Percentiles rank a stretch among this genome's conserved stretches.
Evolutionary conservation across 2,797 vertebrate genomes (phyloP).

Genomic region (Spinus olivaceus): DNA sequence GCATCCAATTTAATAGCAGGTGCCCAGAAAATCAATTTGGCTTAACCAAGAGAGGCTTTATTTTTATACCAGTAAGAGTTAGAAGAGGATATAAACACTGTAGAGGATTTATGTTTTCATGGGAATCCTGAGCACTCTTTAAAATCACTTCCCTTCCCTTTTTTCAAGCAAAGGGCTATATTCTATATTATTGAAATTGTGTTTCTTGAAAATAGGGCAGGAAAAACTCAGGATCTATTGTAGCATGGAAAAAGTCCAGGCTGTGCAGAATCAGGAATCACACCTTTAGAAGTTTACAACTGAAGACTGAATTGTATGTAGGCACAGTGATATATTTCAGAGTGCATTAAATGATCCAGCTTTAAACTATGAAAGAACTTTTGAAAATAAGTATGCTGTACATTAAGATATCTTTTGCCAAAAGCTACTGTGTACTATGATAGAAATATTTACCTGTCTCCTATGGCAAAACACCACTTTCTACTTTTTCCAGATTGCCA

Average conservation of each 20-base stretch:
- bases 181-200: not conserved
- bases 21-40: not conserved
- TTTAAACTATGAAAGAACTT: slow-evolving; percentile 20
- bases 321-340: not conserved
- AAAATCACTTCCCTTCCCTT: slow-evolving; percentile 8
- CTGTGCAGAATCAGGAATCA: not conserved
- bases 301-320: not conserved
- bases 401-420: not conserved
- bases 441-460: not conserved
- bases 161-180: not conserved
- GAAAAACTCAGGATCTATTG: not conserved
- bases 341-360: slow-evolving; percentile 24
- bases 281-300: not conserved
- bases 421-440: not conserved
- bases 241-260: not conserved
- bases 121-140: slow-evolving; percentile 8
- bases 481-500: not conserved
- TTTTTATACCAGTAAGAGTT: slow-evolving; percentile 11
- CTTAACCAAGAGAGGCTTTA: not conserved
- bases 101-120: slow-evolving; percentile 25
- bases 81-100: slow-evolving; percentile 19
- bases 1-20: slow-evolving; percentile 11
- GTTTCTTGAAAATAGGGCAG: not conserved
- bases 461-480: not conserved
- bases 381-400: not conserved